phyloP scores from a whole-genome alignment of 92 coral and sea anemone genomes.

The Nematostella vectensis region DNA sequence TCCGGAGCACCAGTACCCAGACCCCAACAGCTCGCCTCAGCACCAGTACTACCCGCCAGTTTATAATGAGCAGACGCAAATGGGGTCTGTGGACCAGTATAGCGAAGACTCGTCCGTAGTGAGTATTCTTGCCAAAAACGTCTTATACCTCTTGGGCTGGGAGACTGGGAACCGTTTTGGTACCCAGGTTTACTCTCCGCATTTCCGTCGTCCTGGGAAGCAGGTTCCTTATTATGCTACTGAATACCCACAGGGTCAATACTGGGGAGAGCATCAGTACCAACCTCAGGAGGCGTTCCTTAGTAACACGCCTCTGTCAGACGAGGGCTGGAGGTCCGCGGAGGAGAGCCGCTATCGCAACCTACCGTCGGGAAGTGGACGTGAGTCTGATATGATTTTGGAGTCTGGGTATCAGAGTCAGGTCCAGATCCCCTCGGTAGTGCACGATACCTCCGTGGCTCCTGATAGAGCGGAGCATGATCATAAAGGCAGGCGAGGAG shows the following conservation, averaged over 20 bases:
- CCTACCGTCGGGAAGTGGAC: constrained; percentile 32
- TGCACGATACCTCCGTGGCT: constrained; percentile 13
- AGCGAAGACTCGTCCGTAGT: constrained; percentile 39
- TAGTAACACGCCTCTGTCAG: neutral
- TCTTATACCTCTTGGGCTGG: constrained; percentile 39
- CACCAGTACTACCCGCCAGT: constrained; percentile 37
- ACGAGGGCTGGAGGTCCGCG: constrained; percentile 20
- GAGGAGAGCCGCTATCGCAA: constrained; percentile 18
- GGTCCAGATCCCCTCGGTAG: constrained; percentile 28
- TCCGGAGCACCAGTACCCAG: constrained; percentile 33
- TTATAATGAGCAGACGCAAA: constrained; percentile 32
- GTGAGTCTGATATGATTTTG: constrained; percentile 24
- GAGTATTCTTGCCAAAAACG: constrained; percentile 43
- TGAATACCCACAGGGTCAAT: constrained; percentile 13
- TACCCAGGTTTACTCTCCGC: constrained; percentile 28
- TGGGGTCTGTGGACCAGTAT: constrained; percentile 40
- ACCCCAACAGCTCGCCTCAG: constrained; percentile 35
- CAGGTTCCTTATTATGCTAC: constrained; percentile 15
- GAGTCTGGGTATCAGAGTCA: constrained; percentile 46
- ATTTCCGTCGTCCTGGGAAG: constrained; percentile 30
- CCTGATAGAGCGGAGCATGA: constrained; percentile 14
- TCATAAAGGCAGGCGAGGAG: constrained; percentile 15
- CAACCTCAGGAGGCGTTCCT: constrained; percentile 12
- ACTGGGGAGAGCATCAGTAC: constrained; percentile 16
- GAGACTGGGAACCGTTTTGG: constrained; percentile 25